phyloP scores from a whole-genome alignment of 37 sponge, comb jelly and placozoan species.

The Halichondria panicea region DNA sequence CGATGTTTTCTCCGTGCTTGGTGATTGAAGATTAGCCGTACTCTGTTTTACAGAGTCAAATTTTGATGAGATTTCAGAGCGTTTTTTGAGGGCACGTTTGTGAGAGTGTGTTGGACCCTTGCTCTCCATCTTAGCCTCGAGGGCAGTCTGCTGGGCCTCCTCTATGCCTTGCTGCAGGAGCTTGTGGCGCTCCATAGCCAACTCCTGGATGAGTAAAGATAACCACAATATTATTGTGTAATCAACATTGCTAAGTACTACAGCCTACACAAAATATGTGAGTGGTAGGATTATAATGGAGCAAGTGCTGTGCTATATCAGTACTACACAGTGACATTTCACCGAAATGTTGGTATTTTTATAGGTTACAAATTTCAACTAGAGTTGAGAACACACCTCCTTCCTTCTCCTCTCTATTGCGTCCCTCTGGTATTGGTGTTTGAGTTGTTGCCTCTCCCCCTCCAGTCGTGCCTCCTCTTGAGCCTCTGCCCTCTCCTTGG shows the following conservation, averaged over 20 bases:
- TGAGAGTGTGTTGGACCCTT: too few relatives aligned
- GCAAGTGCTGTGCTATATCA: not conserved
- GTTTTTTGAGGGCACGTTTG: too few relatives aligned
- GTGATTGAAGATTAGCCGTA: not conserved
- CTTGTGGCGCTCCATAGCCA: constrained; percentile 6
- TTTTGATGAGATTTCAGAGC: too few relatives aligned
- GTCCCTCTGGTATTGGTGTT: constrained; percentile 10
- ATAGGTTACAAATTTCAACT: too few relatives aligned
- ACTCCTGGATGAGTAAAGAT: not conserved
- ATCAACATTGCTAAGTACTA: too few relatives aligned
- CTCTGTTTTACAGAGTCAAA: not conserved
- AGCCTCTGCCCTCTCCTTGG: constrained; percentile 10
- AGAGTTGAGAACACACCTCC: constrained; percentile 15
- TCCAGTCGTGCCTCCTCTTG: constrained; percentile 13
- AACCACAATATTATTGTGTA: not conserved
- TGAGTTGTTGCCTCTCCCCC: constrained; percentile 14
- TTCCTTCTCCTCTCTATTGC: constrained; percentile 19
- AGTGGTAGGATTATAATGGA: not conserved
- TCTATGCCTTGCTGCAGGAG: constrained; percentile 8
- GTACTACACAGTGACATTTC: not conserved
- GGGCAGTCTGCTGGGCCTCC: constrained; percentile 25
- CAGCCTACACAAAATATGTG: not conserved
- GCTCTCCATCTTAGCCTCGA: not conserved
- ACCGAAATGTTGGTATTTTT: not conserved
- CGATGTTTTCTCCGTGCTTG: too few relatives aligned